Base-by-base conservation (phyloP, 2,888 invertebrate genomes). In the Pycnomerus fuliginosus region DNA sequence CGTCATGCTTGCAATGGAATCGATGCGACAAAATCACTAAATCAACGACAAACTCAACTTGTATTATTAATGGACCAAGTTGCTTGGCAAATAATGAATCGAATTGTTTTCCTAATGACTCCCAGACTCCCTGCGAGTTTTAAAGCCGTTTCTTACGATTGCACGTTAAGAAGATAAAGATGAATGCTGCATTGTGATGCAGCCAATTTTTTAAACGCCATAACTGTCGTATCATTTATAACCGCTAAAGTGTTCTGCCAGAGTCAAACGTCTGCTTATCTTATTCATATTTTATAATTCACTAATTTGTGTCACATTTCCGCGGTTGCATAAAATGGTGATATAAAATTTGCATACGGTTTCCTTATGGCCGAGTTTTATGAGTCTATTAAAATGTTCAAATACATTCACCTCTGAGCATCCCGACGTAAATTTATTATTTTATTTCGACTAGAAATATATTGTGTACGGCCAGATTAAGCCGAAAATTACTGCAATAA, bases 11-110 rank as follows among this genome's bases (percentile, higher is more conserved):
- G 37, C 43, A 29, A 13, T 15, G 38, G 24, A 31, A 39, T 39
- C 38, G 38, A 39, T 39, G 31, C 24, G 16, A 15, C 34, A 17
- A 34, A 34, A 34, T 34, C 34, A 15, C 31, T 39, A 39, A 39
- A 39, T 39, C 38, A 39, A 39, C 38, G 38, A 39, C 38, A 39
- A 39, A 24, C 38, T 39, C 29, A 11, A 39, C 38, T 39, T 31
- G 30, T 16, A 36, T 30, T 31, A 39, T 39, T 31, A 39, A 39
- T 39, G 38, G 38, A 39, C 24, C 38, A 24, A 31, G 23, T 29
- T 39, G 11, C 13, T 12, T 39, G 38, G 29, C 28, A 29, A 39
- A 31, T 39, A 39, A 39, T 39, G 38, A 39, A 39, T 39, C 25
- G 38, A 31, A 39, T 39, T 39, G 38, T 39, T 31, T 31, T 29